Percentiles rank a stretch among this genome's conserved stretches.
phyloP scores from a whole-genome alignment of 1,140 invertebrate genomes.

The Procambarus clarkii region DNA sequence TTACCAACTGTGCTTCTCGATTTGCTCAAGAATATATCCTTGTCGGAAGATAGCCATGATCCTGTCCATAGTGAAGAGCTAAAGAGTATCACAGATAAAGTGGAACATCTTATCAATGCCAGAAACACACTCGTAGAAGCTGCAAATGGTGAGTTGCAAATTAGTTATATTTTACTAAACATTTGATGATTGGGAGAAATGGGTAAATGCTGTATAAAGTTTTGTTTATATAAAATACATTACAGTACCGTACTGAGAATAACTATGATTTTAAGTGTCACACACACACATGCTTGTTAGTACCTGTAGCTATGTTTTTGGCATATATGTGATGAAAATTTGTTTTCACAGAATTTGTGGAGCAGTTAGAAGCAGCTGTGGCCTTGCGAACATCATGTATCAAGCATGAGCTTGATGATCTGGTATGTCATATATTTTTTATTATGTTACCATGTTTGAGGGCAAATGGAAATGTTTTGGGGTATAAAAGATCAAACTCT shows the following conservation, averaged over 20 bases:
- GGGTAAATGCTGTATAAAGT: background rate
- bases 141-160: conserved; percentile 35
- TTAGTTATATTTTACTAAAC: background rate
- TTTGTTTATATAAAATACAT: background rate
- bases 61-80: background rate
- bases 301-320: too few relatives aligned
- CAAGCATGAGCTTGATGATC: conserved; percentile 16
- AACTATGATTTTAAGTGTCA: too few relatives aligned
- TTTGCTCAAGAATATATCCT: background rate
- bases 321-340: background rate
- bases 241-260: too few relatives aligned
- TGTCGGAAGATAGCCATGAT: background rate
- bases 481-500: background rate
- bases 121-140: conserved; percentile 44
- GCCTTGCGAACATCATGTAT: background rate
- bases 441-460: background rate
- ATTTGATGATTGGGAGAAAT: background rate
- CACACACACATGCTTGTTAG: too few relatives aligned
- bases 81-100: conserved; percentile 27
- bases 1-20: background rate
- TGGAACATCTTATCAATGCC: conserved; percentile 36
- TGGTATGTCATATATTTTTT: conserved; percentile 15
- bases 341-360: conserved; percentile 36
- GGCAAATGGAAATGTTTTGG: background rate
- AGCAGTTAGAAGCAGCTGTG: conserved; percentile 36